These are phyloP conservation scores for Nematolebias whitei DNA, from an alignment of 2,113 vertebrate species.

Conservation along the genomic window DNA sequence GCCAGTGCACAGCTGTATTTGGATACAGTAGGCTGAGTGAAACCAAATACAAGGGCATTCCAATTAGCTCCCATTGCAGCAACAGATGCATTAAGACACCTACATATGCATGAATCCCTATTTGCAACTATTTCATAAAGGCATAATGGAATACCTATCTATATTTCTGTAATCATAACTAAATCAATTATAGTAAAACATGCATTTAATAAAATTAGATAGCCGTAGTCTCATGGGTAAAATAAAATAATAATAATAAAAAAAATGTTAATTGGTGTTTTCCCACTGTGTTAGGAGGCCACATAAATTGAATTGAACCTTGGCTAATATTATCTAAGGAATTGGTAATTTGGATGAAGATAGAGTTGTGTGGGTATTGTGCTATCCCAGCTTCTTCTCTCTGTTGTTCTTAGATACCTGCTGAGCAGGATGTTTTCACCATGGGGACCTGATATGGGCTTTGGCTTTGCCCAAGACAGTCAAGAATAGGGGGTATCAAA, in stretches of 20 bases:
- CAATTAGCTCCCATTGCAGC: conserved; percentile 57
- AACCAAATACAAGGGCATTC: conserved; percentile 29
- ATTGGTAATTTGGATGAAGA: conserved; percentile 10
- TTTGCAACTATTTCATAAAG: conserved; percentile 26
- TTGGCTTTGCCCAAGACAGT: conserved; percentile 42
- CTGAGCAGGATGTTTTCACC: conserved; percentile 35
- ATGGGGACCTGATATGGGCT: conserved; percentile 25
- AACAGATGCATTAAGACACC: conserved; percentile 22
- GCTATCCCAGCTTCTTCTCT: conserved; percentile 5
- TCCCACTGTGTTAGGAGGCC: conserved; percentile 11
- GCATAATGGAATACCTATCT: conserved; percentile 35
- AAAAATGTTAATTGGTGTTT: conserved; percentile 40
- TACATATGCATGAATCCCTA: conserved; percentile 30
- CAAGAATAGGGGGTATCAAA: conserved; percentile 34
- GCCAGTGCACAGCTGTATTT: conserved; percentile 13
- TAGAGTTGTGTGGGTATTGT: conserved; percentile 2
- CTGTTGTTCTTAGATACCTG: conserved; percentile 12
- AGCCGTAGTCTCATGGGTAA: conserved; percentile 16
- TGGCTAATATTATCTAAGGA: background rate
- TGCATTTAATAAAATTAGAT: conserved; percentile 43
- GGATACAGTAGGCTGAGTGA: conserved; percentile 42
- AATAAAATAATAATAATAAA: no score
- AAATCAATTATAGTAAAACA: conserved; percentile 44
- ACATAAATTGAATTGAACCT: conserved; percentile 5
- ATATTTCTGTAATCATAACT: conserved; percentile 57